These are phyloP conservation scores for Dryas iulia DNA, from an alignment of 1,140 invertebrate species.

Conservation along the genomic window DNA sequence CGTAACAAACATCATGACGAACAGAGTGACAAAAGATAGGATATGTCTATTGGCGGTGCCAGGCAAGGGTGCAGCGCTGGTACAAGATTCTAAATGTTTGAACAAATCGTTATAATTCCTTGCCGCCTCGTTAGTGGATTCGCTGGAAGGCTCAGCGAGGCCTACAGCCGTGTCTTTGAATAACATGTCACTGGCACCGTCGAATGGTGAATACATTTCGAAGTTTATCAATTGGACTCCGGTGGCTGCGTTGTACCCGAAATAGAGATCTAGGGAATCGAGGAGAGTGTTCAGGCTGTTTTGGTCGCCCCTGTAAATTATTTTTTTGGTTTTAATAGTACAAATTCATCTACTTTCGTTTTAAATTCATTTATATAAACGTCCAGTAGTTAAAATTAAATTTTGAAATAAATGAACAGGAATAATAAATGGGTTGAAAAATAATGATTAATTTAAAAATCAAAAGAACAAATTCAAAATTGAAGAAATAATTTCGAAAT, in stretches of 20 bases:
- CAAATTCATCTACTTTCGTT: too few relatives aligned
- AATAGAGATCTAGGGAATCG: conserved; percentile 47
- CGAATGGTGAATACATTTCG: conserved; percentile 81
- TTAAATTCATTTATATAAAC: too few relatives aligned
- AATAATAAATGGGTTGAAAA: too few relatives aligned
- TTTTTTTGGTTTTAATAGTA: too few relatives aligned
- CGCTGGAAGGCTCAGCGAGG: conserved; percentile 60
- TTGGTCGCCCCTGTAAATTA: conserved; percentile 61
- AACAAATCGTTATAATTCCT: conserved; percentile 73
- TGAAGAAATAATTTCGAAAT: too few relatives aligned
- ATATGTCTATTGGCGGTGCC: conserved; percentile 37
- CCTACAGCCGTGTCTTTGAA: conserved; percentile 82
- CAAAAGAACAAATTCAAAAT: too few relatives aligned
- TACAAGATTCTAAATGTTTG: conserved; percentile 64
- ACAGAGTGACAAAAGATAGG: conserved; percentile 48
- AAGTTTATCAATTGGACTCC: conserved; percentile 75
- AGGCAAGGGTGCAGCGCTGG: conserved; percentile 34
- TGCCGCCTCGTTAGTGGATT: conserved; percentile 45
- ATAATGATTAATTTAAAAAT: too few relatives aligned
- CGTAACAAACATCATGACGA: conserved; percentile 31
- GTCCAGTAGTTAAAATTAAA: too few relatives aligned
- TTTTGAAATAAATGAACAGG: too few relatives aligned
- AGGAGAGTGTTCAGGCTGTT: conserved; percentile 56
- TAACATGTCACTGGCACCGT: conserved; percentile 75
- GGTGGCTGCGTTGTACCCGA: conserved; percentile 59